Conservation (phyloP, 2,113 vertebrate genomes). For the Gadus chalcogrammus region DNA sequence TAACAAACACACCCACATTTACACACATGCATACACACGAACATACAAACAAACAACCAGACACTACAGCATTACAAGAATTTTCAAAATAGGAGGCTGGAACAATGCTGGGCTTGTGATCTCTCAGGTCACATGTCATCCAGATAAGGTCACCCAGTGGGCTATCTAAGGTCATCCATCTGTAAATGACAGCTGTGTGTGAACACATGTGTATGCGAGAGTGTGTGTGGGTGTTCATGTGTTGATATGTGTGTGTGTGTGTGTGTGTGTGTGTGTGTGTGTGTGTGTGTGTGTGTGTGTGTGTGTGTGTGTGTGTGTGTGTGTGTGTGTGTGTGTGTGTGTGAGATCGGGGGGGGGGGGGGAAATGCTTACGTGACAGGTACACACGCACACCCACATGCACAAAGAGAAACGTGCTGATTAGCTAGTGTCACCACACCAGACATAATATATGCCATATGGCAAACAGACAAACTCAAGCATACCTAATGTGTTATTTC, state of each 20-base stretch:
- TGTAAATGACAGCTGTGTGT: slow-evolving; percentile 52
- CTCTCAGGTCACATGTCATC: slow-evolving; percentile 49
- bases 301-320: slow-evolving; percentile 13
- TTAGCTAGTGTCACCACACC: slow-evolving; percentile 38
- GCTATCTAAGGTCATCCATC: slow-evolving; percentile 32
- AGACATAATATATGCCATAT: slow-evolving; percentile 55
- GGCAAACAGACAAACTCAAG: slow-evolving; percentile 65
- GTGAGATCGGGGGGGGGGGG: background rate
- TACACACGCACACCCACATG: slow-evolving; percentile 1
- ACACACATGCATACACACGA: slow-evolving; percentile 15
- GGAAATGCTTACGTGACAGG: background rate
- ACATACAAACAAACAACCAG: background rate
- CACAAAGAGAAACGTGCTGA: background rate
- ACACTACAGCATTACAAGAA: slow-evolving; percentile 2
- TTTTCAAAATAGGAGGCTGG: slow-evolving; percentile 14
- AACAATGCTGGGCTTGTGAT: slow-evolving; percentile 34
- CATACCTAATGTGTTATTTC: slow-evolving; percentile 75
- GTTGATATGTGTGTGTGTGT: background rate
- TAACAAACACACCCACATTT: slow-evolving; percentile 15
- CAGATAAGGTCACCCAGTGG: slow-evolving; percentile 12
- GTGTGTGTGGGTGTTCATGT: background rate
- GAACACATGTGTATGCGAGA: slow-evolving; percentile 22
- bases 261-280: slow-evolving; percentile 5
- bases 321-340: slow-evolving; percentile 2
- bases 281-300: background rate